Conservation (phyloP, 2,888 invertebrate genomes). For the Phymatocera aterrima region DNA sequence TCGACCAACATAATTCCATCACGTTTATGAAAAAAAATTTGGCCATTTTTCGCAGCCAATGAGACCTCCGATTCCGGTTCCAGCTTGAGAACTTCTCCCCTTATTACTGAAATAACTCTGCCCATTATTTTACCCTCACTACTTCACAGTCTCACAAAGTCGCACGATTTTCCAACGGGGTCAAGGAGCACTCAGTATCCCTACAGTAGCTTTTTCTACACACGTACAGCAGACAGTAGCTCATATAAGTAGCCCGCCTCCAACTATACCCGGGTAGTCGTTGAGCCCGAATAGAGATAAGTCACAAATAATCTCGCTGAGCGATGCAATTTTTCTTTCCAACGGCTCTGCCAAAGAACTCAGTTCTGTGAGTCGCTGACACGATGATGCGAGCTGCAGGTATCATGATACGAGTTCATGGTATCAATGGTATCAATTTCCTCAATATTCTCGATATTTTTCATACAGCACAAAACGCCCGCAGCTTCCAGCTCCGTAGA, state of each 20-base stretch:
- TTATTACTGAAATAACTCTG: conserved; percentile 28
- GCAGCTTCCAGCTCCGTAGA: background rate
- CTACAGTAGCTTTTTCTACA: conserved; percentile 25
- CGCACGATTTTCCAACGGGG: conserved; percentile 4
- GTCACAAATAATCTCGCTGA: conserved; percentile 36
- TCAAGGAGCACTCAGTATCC: conserved; percentile 32
- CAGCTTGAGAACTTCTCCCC: background rate
- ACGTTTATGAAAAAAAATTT: background rate
- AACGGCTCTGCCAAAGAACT: background rate
- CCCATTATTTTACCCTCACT: background rate
- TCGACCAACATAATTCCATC: conserved; percentile 25
- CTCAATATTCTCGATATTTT: background rate
- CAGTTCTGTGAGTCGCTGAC: background rate
- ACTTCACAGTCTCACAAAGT: background rate
- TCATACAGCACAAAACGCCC: background rate
- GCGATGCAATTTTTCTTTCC: conserved; percentile 36
- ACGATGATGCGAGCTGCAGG: background rate
- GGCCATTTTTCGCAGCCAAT: background rate
- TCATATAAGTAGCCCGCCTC: conserved; percentile 18
- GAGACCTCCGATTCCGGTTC: background rate
- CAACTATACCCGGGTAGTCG: background rate
- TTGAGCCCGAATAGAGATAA: conserved; percentile 24
- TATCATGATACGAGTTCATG: background rate
- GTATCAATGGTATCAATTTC: conserved; percentile 11
- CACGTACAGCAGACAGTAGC: background rate